Base-by-base conservation (phyloP, 2,113 vertebrate genomes). In the Dicrurus megarhynchus region DNA sequence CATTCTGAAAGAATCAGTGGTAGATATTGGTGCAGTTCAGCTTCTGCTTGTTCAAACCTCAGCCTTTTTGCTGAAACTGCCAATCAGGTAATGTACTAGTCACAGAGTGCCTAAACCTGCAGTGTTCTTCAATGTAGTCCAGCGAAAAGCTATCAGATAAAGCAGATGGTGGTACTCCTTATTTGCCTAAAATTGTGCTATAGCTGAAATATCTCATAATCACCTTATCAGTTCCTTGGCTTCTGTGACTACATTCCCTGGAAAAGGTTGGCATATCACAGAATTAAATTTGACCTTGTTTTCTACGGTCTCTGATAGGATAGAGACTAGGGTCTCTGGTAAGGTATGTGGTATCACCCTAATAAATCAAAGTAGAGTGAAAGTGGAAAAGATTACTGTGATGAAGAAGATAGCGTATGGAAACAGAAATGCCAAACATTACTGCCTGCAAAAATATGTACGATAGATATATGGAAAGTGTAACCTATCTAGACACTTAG, bases 1-100 rank as follows among this genome's bases (percentile, higher is more conserved):
- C 47, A 19, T 91, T 95, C 63, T 74, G 42, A 73, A 77, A 80
- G 50, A 90, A 80, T 85, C 55, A 44, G 35, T 39, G 28, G 60
- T 28, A 50, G 53, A 52, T 20, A 7, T 0, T 84, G 59, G 7
- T 28, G 28, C 35, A 57, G n/a, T 73, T 79, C 87, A 86, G 13
- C 16, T 69, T 82, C 59, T 83, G 13, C 41, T 88, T 76, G 14
- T 57, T 83, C 75, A 83, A 41, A 49, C 23, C 57, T 87, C 67
- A 57, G 13, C 19, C 49, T 67, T 13, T 59, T 70, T 86, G 59
- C 50, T 80, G 67, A 90, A 79, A 55, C n/a, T 67, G 63, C 15
- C 70, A 74, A 22, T 68, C 53, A 85, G 39, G 39, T 5, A 86
- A 82, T 14, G 3, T 28, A 42, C 35, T 35, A 50, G 17, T n/a